Base-by-base conservation (phyloP, 2,888 invertebrate genomes). In the Epistrophe eligans region DNA sequence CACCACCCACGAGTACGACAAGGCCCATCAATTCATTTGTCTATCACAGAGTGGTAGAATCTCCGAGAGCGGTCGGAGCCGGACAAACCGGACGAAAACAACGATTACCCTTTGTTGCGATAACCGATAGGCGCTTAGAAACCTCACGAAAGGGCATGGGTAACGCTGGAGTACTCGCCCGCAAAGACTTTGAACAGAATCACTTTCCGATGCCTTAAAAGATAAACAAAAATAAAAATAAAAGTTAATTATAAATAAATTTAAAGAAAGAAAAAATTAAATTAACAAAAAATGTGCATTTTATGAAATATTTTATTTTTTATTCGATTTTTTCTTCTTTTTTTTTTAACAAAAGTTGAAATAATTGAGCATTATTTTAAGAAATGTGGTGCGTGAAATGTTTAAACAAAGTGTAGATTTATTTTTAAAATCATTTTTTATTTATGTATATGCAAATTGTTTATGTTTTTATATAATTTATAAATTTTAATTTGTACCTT, bases 161-260 rank as follows among this genome's bases (percentile, higher is more conserved):
- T 58, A 87, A 87, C 24, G 87, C 79, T 71, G 82, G 87, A n/a
- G 52, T 48, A 57, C 81, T 87, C 64, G 87, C 83, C 67, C 91
- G 91, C 88, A 91, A 91, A 89, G 91, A 93, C 90, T 92, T 91
- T 89, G 91, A 92, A 91, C 91, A 92, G 89, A 92, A 92, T 90
- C 91, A 91, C 90, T 92, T 91, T 90, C 92, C 92, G 89, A 91
- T 92, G 92, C 92, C 92, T 91, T 92, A 91, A 91, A 67, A 91
- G 28, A 66, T 72, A 73, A 77, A 73, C 52, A 80, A 80, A 70
- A 52, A 35, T 38, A 64, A 66, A 64, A 32, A 48, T 50, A 55
- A 40, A n/a, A 62, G 17, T 55, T 40, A 64, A 64, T 45, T 40
- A 48, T 43, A 79, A 55, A 79, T 60, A 72, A 28, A 28, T 71